Conservation (phyloP, 2,888 invertebrate genomes). For the Hemaris fuciformis region DNA sequence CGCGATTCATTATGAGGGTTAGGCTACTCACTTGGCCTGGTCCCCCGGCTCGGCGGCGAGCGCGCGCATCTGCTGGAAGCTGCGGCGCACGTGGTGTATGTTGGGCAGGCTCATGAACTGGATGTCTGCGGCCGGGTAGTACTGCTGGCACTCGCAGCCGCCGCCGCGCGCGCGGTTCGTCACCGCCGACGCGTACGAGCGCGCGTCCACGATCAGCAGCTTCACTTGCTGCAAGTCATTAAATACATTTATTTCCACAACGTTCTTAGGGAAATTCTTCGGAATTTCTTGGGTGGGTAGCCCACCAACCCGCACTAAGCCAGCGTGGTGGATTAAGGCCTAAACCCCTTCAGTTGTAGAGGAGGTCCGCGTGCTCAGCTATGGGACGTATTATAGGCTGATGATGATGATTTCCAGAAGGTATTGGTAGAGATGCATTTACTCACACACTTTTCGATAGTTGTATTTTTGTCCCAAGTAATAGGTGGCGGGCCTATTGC, state of each 20-base stretch:
- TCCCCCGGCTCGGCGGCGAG: slow-evolving; percentile 90
- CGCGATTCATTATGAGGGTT: background rate
- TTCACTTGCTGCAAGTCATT: slow-evolving; percentile 81
- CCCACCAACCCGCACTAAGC: too few species aligned
- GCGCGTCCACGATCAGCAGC: slow-evolving; percentile 96
- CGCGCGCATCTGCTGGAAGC: slow-evolving; percentile 92
- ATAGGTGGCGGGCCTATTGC: too few species aligned
- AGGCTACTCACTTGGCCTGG: slow-evolving; percentile 85
- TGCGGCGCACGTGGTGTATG: slow-evolving; percentile 96
- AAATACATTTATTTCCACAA: slow-evolving; percentile 9
- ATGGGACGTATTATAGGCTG: too few species aligned
- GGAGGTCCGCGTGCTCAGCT: too few species aligned
- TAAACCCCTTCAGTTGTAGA: too few species aligned
- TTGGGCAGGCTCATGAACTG: slow-evolving; percentile 99
- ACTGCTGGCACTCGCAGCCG: slow-evolving; percentile 97
- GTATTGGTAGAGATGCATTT: background rate
- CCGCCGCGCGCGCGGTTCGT: slow-evolving; percentile 98
- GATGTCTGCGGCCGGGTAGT: slow-evolving; percentile 97
- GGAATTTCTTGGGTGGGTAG: too few species aligned
- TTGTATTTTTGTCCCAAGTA: too few species aligned
- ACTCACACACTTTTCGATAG: too few species aligned
- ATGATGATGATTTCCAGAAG: too few species aligned
- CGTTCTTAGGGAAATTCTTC: too few species aligned
- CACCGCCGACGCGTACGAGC: slow-evolving; percentile 97
- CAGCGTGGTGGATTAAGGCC: too few species aligned